phyloP scores from a whole-genome alignment of 2,113 vertebrate species.

The Gopherus evgoodei region DNA sequence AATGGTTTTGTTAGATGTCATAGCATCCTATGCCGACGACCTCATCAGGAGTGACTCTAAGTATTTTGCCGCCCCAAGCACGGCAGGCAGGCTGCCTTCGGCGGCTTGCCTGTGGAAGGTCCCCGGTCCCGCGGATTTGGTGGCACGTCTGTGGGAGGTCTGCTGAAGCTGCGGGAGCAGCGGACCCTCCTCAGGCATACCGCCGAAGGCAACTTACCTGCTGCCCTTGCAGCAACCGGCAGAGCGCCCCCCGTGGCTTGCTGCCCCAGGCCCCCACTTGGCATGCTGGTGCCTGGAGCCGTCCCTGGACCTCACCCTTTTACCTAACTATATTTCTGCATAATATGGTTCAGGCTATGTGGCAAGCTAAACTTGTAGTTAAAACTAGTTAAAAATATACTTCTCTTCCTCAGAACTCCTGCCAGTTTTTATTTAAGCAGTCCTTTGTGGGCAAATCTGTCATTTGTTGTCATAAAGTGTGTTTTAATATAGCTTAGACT shows the following conservation, averaged over 20 bases:
- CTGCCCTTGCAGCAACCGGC: too few species aligned
- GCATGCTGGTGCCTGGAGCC: too few species aligned
- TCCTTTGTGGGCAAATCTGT: background rate
- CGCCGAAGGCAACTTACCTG: too few species aligned
- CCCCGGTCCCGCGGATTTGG: too few species aligned
- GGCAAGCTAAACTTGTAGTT: background rate
- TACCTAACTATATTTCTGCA: background rate
- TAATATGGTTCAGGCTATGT: background rate
- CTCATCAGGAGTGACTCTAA: background rate
- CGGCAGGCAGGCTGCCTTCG: too few species aligned
- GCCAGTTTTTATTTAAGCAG: constrained; percentile 12
- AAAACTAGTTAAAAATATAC: background rate
- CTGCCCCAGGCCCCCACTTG: too few species aligned
- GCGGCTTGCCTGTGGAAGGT: too few species aligned
- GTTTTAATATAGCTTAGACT: background rate
- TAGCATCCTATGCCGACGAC: background rate
- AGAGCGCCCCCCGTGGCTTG: too few species aligned
- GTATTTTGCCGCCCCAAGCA: too few species aligned
- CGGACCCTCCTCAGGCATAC: too few species aligned
- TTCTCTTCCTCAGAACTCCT: background rate
- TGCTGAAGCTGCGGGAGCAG: too few species aligned
- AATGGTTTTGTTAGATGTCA: background rate
- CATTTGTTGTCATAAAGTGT: background rate
- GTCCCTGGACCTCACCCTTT: background rate
- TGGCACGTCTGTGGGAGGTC: too few species aligned